Evolutionary conservation across 2,888 invertebrate genomes (phyloP), one percentile per base, ranked within the genome.

Genomic region (Drosophila koepferae): DNA sequence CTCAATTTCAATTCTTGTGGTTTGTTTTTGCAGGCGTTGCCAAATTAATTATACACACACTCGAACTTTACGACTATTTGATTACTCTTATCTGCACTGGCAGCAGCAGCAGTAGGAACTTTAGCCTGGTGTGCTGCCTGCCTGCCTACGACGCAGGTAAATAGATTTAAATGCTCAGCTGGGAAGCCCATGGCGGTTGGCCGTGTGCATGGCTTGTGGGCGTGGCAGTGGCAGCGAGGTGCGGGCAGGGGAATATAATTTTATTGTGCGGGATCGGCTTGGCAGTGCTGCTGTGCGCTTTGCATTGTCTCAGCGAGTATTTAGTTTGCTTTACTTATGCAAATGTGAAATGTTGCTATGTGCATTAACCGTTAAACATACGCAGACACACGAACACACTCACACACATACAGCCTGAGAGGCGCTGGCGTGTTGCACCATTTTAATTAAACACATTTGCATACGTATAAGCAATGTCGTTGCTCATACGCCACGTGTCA

Each of bases 371-470:
- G 60, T 77, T 77, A 74, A 73, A 65, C 23, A 51, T 20, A 61
- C 38, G 58, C 36, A 62, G 28, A 48, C 44, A 54, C 58, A 43
- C 38, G 38, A 53, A 46, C 59, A 61, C 63, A 53, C 23, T 49
- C 46, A 49, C 28, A 54, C 46, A 53, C 16, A 41, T 36, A 16
- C 16, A 40, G 6, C 14, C 16, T 40, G 41, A n/a, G 38, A 38
- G 53, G 38, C 53, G 58, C 58, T 41, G 56, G 44, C 58, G 44
- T 72, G 74, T 70, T 84, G 82, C 85, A 81, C 66, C 70, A 73
- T 85, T 85, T 85, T 85, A 85, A 87, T 87, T 85, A 85, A 87
- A 87, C 80, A 71, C 74, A 82, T 82, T 82, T 81, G 58, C 79
- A 81, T 78, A 65, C 36, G 77, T 74, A 72, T 78, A 44, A 71